Percentiles rank a stretch among this genome's conserved stretches.
Evolutionary conservation across 2,888 invertebrate species (phyloP).

Genomic region (Leptarthrus brevirostris): DNA sequence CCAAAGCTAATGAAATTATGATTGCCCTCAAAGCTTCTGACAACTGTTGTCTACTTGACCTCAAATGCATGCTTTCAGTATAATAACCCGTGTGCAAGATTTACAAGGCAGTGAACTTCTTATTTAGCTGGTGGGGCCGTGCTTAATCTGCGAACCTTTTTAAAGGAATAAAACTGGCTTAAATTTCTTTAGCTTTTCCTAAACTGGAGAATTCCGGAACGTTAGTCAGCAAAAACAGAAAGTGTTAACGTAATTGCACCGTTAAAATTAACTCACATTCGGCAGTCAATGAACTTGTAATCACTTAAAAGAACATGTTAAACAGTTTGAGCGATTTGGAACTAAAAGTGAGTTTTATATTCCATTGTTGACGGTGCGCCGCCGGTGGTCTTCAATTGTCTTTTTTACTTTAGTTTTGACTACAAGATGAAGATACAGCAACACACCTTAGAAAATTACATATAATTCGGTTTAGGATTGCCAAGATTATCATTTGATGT

Average conservation of each 20-base stretch:
- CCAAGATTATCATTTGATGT: neutral
- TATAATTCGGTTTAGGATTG: neutral
- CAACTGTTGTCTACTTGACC: neutral
- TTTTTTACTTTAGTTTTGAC: neutral
- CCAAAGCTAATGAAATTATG: conserved; percentile 26
- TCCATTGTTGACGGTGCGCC: conserved; percentile 16
- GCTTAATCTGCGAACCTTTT: neutral
- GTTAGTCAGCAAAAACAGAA: conserved; percentile 45
- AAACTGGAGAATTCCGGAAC: conserved; percentile 3
- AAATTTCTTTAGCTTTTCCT: neutral
- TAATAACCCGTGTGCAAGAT: neutral
- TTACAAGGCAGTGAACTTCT: conserved; percentile 12
- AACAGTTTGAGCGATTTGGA: neutral
- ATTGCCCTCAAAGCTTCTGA: neutral
- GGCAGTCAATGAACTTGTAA: conserved; percentile 34
- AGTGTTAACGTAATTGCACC: conserved; percentile 46
- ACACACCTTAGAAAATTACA: neutral
- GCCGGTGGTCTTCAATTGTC: neutral
- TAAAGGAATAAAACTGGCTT: neutral
- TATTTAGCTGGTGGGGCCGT: neutral
- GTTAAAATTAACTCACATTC: conserved; percentile 39
- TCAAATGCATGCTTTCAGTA: neutral
- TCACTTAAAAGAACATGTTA: conserved; percentile 10
- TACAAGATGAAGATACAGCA: neutral
- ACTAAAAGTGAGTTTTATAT: conserved; percentile 42